Evolutionary conservation across 2,797 vertebrate species (phyloP).

Genomic region (Urosaurus nigricauda): DNA sequence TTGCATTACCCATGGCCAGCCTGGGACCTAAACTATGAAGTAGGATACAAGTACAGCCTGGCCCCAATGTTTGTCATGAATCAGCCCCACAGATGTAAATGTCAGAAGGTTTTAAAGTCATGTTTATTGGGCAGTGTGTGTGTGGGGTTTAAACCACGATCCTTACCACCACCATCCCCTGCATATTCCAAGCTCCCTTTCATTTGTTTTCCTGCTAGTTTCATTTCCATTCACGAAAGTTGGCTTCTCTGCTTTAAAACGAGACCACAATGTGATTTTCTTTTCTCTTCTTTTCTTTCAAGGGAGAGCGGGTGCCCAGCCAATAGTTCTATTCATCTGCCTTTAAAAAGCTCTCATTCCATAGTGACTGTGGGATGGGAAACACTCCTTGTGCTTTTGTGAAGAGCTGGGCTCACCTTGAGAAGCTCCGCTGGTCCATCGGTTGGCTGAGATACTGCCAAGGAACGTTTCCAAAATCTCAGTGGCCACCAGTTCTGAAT

Average conservation of each 20-base stretch:
- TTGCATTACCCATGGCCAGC: not conserved
- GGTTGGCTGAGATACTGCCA: constrained; percentile 43
- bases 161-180: accelerated
- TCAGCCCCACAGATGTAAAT: constrained; percentile 36
- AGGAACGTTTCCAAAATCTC: constrained; percentile 72
- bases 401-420: constrained; percentile 17
- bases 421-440: not conserved
- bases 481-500: constrained; percentile 68
- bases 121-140: constrained; percentile 42
- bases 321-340: constrained; percentile 62
- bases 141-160: not conserved
- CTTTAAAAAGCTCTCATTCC: constrained; percentile 61
- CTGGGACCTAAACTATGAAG: not conserved
- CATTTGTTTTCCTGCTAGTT: constrained; percentile 61
- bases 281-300: constrained; percentile 11
- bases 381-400: constrained; percentile 64
- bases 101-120: constrained; percentile 49
- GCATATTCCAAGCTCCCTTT: not conserved
- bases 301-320: constrained; percentile 40
- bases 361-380: constrained; percentile 61
- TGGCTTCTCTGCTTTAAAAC: constrained; percentile 66
- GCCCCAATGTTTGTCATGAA: constrained; percentile 42
- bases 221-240: constrained; percentile 55
- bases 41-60: too few relatives aligned
- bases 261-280: constrained; percentile 49